These are phyloP conservation scores for Diadegma fenestrale DNA, from an alignment of 2,888 invertebrate species.

Conservation along the genomic window DNA sequence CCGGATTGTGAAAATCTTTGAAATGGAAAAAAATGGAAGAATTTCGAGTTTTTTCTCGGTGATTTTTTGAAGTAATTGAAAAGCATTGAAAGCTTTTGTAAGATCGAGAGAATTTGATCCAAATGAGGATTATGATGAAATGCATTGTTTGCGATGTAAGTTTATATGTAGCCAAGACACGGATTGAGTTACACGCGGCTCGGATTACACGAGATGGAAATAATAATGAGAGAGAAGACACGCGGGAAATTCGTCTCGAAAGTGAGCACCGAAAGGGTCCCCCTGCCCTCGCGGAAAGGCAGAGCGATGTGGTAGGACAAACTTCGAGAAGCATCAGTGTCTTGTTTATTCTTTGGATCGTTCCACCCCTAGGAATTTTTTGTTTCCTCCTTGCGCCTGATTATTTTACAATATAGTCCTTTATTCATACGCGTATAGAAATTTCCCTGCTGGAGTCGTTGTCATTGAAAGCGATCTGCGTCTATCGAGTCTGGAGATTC, in stretches of 20 bases:
- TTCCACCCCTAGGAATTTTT: not conserved
- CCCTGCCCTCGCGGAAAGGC: not conserved
- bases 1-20: no score
- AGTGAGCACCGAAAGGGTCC: not conserved
- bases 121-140: not conserved
- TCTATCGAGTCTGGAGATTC: not conserved
- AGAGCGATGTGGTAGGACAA: not conserved
- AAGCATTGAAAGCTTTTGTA: not conserved
- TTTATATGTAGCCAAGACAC: not conserved
- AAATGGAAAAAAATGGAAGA: no score
- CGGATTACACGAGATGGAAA: not conserved
- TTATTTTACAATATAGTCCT: not conserved
- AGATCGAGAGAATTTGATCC: not conserved
- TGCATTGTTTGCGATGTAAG: not conserved
- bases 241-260: not conserved
- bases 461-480: slow-evolving; percentile 29
- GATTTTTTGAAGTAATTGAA: not conserved
- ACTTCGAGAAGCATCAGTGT: not conserved
- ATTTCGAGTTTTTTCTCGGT: no score
- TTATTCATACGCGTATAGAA: not conserved
- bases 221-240: slow-evolving; percentile 4
- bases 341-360: not conserved
- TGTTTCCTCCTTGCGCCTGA: not conserved
- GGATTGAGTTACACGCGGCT: not conserved
- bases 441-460: not conserved